Conservation (phyloP, 2,888 invertebrate species). For the Baccha elongata region DNA sequence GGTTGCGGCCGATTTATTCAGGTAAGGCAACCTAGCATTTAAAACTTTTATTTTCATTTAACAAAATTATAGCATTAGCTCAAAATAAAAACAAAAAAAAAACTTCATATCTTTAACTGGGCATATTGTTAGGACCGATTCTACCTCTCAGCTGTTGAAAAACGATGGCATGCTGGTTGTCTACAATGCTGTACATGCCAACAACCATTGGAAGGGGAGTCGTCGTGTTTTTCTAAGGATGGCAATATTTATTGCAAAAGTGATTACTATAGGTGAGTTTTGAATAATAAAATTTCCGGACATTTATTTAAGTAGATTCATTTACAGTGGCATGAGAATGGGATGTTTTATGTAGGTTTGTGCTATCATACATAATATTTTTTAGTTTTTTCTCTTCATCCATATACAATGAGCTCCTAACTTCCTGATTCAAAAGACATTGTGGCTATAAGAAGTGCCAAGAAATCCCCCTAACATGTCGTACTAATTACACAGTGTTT, state of each 20-base stretch:
- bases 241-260: conserved; percentile 98
- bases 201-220: conserved; percentile 93
- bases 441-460: conserved; percentile 51
- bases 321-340: no score
- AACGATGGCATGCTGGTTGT: conserved; percentile 96
- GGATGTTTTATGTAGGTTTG: no score
- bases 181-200: conserved; percentile 95
- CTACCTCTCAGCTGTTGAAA: conserved; percentile 95
- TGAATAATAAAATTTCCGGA: conserved; percentile 41
- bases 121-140: conserved; percentile 87
- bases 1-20: conserved; percentile 94
- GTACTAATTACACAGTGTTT: conserved; percentile 68
- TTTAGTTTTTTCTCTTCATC: not conserved
- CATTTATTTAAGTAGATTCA: not conserved
- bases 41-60: conserved; percentile 50
- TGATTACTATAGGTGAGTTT: conserved; percentile 95
- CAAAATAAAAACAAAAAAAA: conserved; percentile 49
- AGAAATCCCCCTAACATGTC: conserved; percentile 69
- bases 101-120: conserved; percentile 62
- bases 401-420: conserved; percentile 10
- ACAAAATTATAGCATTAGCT: conserved; percentile 60
- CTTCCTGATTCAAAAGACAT: conserved; percentile 38
- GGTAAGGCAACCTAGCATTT: conserved; percentile 76
- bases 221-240: conserved; percentile 95
- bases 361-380: conserved; percentile 22